Percentiles rank a stretch among this genome's conserved stretches.
Conservation (phyloP, 2,797 vertebrate genomes). For the Synaphobranchus kaupii region DNA sequence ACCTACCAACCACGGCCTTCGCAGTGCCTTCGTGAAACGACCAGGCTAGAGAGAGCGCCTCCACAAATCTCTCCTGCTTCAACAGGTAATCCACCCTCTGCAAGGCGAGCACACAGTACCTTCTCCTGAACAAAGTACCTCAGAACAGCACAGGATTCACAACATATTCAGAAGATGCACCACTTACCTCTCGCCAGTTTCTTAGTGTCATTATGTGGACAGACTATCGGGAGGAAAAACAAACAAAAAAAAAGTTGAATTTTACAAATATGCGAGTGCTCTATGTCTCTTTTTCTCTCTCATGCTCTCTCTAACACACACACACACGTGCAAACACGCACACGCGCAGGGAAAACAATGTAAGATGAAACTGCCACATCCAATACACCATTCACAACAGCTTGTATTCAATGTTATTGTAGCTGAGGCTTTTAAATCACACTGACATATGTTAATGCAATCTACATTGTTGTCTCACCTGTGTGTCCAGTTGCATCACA, state of each 20-base stretch:
- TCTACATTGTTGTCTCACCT: background rate
- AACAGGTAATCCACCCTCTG: conserved; percentile 90
- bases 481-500: background rate
- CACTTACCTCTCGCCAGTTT: conserved; percentile 92
- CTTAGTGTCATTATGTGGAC: conserved; percentile 91
- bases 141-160: background rate
- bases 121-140: background rate
- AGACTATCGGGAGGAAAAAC: conserved; percentile 72
- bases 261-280: background rate
- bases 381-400: background rate
- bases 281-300: background rate
- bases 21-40: conserved; percentile 95
- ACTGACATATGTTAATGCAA: background rate
- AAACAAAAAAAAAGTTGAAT: background rate
- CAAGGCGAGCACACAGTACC: conserved; percentile 20
- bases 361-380: background rate
- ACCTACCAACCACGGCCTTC: conserved; percentile 92
- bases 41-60: conserved; percentile 91
- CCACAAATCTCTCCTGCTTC: conserved; percentile 89
- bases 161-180: background rate
- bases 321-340: background rate
- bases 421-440: conserved; percentile 16
- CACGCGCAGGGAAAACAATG: background rate
- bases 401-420: background rate
- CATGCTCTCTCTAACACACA: background rate